These are phyloP conservation scores for Lasioglossum leucozonium DNA, from an alignment of 2,888 invertebrate species.

Conservation along the genomic window DNA sequence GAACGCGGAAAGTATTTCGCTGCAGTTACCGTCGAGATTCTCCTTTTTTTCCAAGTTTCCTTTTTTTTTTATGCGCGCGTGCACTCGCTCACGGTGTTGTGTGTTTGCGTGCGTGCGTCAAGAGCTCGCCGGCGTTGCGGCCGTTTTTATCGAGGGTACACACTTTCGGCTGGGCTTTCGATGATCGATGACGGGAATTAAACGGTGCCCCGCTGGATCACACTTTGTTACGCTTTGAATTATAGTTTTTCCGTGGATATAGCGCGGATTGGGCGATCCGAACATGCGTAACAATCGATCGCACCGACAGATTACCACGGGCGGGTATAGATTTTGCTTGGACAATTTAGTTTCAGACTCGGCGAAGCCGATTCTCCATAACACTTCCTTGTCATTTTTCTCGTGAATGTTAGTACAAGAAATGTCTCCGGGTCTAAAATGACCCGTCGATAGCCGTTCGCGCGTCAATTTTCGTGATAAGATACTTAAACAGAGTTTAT, in stretches of 20 bases:
- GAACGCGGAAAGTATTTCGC: conserved; percentile 15
- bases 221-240: background rate
- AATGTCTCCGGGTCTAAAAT: too few relatives aligned
- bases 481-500: too few relatives aligned
- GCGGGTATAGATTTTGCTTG: background rate
- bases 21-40: conserved; percentile 9
- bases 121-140: background rate
- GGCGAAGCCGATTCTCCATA: background rate
- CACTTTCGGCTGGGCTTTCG: background rate
- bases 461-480: too few relatives aligned
- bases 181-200: conserved; percentile 10
- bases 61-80: background rate
- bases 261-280: background rate
- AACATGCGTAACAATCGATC: background rate
- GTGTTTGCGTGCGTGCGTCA: too few relatives aligned
- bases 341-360: background rate
- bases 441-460: too few relatives aligned
- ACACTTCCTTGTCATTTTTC: too few relatives aligned
- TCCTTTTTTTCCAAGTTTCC: conserved; percentile 8
- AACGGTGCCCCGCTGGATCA: background rate
- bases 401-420: too few relatives aligned
- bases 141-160: conserved; percentile 9
- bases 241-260: background rate
- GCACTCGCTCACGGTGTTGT: background rate
- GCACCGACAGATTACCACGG: background rate